These are phyloP conservation scores for Pyrocephalus nanus DNA, from an alignment of 2,797 vertebrate species.

Conservation along the genomic window DNA sequence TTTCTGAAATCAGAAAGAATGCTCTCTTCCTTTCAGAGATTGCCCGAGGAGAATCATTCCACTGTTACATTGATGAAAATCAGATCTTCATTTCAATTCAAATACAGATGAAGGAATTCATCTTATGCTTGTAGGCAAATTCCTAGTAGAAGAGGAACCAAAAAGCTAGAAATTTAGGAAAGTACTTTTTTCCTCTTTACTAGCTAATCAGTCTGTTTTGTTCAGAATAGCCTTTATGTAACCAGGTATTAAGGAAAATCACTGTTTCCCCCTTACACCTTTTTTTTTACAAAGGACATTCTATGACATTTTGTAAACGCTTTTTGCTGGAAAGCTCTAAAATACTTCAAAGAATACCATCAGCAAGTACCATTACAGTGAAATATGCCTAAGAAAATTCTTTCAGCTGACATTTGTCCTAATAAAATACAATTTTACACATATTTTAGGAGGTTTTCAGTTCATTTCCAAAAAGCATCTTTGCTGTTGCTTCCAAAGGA, in stretches of 20 bases:
- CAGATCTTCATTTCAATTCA: constrained; percentile 58
- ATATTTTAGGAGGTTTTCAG: background rate
- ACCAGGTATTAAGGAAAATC: background rate
- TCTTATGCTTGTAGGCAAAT: constrained; percentile 38
- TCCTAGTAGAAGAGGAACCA: background rate
- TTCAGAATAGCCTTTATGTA: background rate
- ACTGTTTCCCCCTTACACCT: background rate
- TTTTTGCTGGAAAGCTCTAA: constrained; percentile 19
- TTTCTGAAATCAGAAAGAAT: background rate
- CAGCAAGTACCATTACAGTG: constrained; percentile 18
- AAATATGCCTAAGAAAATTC: constrained; percentile 1
- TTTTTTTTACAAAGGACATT: constrained; percentile 6
- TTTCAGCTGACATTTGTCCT: constrained; percentile 2
- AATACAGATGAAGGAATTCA: constrained; percentile 30
- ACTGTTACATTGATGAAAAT: constrained; percentile 38
- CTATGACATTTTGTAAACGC: constrained; percentile 16
- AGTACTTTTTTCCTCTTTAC: background rate
- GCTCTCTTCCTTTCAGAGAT: background rate
- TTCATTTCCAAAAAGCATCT: background rate
- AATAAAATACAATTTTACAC: constrained; percentile 7
- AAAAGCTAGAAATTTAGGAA: constrained; percentile 31
- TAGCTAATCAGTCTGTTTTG: constrained; percentile 1
- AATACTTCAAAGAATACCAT: background rate
- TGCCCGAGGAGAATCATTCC: constrained; percentile 38
- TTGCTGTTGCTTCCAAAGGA: constrained; percentile 7